A percentile compares a stretch with the other conserved stretches of the same genome.
Evolutionary conservation across 1,140 invertebrate species (phyloP).

Genomic region (Cydia fagiglandana): DNA sequence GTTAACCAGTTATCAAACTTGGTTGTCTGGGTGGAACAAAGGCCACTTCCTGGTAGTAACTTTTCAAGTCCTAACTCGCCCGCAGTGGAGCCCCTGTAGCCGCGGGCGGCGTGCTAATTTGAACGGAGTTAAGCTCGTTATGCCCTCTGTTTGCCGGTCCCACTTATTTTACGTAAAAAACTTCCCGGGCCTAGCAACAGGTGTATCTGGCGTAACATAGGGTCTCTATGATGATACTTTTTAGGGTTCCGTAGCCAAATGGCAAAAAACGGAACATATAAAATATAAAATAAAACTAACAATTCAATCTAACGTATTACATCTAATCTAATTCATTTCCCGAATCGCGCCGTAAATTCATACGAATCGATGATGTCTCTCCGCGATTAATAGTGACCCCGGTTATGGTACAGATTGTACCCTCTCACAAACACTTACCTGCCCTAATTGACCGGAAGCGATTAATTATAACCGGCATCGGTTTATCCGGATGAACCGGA

Average conservation of each 20-base stretch:
- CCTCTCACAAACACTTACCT: constrained; percentile 11
- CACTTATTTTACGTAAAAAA: constrained; percentile 22
- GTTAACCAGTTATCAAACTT: too few species aligned
- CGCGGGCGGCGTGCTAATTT: constrained; percentile 34
- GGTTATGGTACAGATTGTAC: neutral
- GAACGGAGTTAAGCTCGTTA: constrained; percentile 40
- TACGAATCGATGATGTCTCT: too few species aligned
- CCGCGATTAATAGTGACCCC: too few species aligned
- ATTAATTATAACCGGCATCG: constrained; percentile 36
- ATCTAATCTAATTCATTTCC: too few species aligned
- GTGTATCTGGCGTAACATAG: neutral
- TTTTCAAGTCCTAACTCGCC: neutral
- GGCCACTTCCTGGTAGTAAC: too few species aligned
- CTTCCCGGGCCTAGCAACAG: neutral
- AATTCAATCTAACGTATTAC: too few species aligned
- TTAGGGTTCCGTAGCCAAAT: too few species aligned
- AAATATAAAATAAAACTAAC: too few species aligned
- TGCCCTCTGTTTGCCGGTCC: constrained; percentile 33
- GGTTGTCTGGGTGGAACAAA: too few species aligned
- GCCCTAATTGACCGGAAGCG: constrained; percentile 36
- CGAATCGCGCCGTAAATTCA: too few species aligned
- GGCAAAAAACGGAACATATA: too few species aligned
- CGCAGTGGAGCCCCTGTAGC: neutral
- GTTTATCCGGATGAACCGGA: constrained; percentile 36
- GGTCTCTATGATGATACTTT: neutral